These are phyloP conservation scores for Escarpia spicata DNA, from an alignment of 2,888 invertebrate species.

Conservation along the genomic window DNA sequence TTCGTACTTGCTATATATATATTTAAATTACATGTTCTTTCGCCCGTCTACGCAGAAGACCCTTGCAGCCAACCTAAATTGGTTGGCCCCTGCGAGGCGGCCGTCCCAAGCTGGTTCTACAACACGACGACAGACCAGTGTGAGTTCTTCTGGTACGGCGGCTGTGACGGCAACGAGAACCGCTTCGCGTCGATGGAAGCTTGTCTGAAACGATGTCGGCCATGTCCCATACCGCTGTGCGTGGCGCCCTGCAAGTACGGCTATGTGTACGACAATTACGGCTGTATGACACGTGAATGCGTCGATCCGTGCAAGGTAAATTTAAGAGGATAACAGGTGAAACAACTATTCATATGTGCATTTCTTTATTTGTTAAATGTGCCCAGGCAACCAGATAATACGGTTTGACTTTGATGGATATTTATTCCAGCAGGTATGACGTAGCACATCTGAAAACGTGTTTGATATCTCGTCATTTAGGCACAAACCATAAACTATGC, in stretches of 20 bases:
- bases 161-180: background rate
- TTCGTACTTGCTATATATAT: too few relatives aligned
- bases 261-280: background rate
- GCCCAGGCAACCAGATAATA: background rate
- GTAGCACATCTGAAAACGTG: too few relatives aligned
- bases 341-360: too few relatives aligned
- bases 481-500: too few relatives aligned
- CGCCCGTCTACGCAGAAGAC: background rate
- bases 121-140: background rate
- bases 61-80: background rate
- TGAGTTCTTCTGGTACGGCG: background rate
- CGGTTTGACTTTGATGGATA: too few relatives aligned
- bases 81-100: background rate
- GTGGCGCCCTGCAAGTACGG: background rate
- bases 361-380: background rate
- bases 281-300: constrained; percentile 8
- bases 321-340: background rate
- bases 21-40: background rate
- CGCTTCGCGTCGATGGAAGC: background rate
- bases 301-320: background rate
- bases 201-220: background rate
- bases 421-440: too few relatives aligned
- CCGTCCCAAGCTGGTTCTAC: background rate
- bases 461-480: too few relatives aligned
- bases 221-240: background rate